Evolutionary conservation across 2,113 vertebrate species (phyloP).

Genomic region (sheep (Ovis aries)): ARS-UI_Ramb_v3.0 NC_056055.1:80732001-80732500

Average conservation of each 20-base stretch:
- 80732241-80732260: not conserved
- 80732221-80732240: not conserved
- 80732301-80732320: not conserved
- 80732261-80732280: not conserved
- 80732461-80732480: not conserved
- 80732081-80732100: not conserved
- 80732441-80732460: not conserved
- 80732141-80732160: not conserved
- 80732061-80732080: not conserved
- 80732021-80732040: not conserved
- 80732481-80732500: not conserved
- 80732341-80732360: not conserved
- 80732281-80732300: not conserved
- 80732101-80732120: not conserved
- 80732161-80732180: not conserved
- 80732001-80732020: constrained; percentile 19
- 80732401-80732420: not conserved
- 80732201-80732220: not conserved
- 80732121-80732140: not conserved
- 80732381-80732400: not conserved
- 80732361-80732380: not conserved
- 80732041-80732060: not conserved
- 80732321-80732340: not conserved
- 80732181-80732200: not conserved
- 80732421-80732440: not conserved